A percentile compares a stretch with the other conserved stretches of the same genome.
Conservation (phyloP, 2,797 vertebrate genomes). For the Notoglanidium macrostoma region DNA sequence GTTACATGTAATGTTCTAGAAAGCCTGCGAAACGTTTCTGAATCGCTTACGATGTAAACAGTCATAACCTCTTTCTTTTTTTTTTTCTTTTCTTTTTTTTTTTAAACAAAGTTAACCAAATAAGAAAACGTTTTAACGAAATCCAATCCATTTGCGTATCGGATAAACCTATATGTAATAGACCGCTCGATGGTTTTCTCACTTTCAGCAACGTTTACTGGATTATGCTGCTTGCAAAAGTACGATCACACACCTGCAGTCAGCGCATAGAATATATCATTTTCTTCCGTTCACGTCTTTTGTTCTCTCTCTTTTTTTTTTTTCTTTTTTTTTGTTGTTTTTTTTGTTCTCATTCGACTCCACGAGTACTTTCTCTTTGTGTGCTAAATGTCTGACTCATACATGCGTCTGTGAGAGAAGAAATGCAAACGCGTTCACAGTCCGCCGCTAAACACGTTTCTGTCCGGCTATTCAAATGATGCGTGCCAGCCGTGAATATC, state of each 20-base stretch:
- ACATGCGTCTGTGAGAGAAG: not conserved
- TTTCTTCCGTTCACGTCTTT: not conserved
- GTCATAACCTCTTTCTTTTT: not conserved
- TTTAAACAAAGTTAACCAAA: not conserved
- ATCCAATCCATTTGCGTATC: not conserved
- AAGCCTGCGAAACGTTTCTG: not conserved
- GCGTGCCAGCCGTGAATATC: not conserved
- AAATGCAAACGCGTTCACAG: not conserved
- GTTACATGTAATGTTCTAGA: not conserved
- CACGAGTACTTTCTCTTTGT: not conserved
- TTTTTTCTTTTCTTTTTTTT: not conserved
- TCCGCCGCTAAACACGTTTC: not conserved
- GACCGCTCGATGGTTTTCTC: too few relatives aligned
- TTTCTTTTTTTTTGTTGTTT: too few relatives aligned
- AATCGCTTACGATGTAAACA: not conserved
- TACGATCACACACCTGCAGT: too few relatives aligned
- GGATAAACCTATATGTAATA: not conserved
- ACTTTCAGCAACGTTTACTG: not conserved
- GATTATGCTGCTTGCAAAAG: not conserved
- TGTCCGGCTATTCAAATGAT: not conserved
- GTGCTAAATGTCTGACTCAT: not conserved
- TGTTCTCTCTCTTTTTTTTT: not conserved
- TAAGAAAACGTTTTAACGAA: not conserved
- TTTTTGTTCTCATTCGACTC: not conserved
- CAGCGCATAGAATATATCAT: not conserved